Conservation (phyloP, 2,113 vertebrate species). For the Deroptyus accipitrinus region DNA sequence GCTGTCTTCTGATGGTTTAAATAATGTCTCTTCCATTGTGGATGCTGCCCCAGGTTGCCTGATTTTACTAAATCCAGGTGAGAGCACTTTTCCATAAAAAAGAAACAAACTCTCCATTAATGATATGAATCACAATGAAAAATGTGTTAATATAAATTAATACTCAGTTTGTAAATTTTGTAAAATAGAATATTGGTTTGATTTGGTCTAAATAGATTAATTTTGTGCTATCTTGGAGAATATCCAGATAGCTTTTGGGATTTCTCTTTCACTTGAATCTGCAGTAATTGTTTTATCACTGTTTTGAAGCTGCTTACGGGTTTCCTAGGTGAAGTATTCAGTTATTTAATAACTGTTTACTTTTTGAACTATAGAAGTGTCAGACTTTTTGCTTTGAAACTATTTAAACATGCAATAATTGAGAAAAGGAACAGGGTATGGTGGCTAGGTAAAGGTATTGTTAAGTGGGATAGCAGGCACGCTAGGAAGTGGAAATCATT, state of each 20-base stretch:
- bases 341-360: constrained; percentile 32
- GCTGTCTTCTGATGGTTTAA: neutral
- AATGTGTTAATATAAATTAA: neutral
- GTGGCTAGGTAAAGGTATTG: neutral
- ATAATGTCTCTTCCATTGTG: neutral
- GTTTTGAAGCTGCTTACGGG: constrained; percentile 53
- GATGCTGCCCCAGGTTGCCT: neutral
- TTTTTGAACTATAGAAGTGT: neutral
- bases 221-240: neutral
- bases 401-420: constrained; percentile 65
- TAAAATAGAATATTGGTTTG: constrained; percentile 4
- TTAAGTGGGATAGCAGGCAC: neutral
- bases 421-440: constrained; percentile 36
- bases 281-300: constrained; percentile 29
- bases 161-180: constrained; percentile 29
- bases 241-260: neutral
- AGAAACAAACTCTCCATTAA: neutral
- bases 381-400: constrained; percentile 42
- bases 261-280: constrained; percentile 46
- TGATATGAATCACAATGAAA: neutral
- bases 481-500: constrained; percentile 5
- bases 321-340: constrained; percentile 31
- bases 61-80: neutral
- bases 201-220: neutral
- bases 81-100: constrained; percentile 11